phyloP scores from a whole-genome alignment of 2,888 invertebrate genomes.

The Itoplectis maculator region DNA sequence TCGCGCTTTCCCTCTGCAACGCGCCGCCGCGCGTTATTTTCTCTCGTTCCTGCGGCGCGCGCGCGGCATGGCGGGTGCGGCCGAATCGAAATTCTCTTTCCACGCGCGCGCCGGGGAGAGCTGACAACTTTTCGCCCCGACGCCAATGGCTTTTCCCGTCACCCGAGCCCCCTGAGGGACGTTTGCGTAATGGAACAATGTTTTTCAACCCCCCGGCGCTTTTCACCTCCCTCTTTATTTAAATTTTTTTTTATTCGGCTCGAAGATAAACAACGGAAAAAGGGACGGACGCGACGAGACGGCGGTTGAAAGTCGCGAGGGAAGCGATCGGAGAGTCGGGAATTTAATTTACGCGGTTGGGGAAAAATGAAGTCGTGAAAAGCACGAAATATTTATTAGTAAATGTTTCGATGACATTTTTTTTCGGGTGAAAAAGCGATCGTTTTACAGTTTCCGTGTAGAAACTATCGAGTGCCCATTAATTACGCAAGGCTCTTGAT shows the following conservation, averaged over 20 bases:
- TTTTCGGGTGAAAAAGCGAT: no score
- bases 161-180: slow-evolving; percentile 16
- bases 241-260: not conserved
- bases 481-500: no score
- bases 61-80: not conserved
- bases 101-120: slow-evolving; percentile 7
- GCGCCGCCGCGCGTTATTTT: slow-evolving; percentile 31
- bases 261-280: slow-evolving; percentile 28
- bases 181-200: slow-evolving; percentile 40
- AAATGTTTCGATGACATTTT: no score
- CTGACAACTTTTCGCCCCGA: slow-evolving; percentile 36
- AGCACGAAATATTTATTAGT: no score
- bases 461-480: no score
- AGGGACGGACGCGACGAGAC: slow-evolving; percentile 9
- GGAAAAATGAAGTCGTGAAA: slow-evolving; percentile 9
- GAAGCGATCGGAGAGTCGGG: not conserved
- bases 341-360: slow-evolving; percentile 35
- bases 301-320: not conserved
- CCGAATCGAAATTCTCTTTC: slow-evolving; percentile 46
- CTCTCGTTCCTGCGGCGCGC: slow-evolving; percentile 24
- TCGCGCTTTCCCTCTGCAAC: slow-evolving; percentile 41
- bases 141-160: slow-evolving; percentile 23
- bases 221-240: slow-evolving; percentile 16
- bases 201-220: slow-evolving; percentile 2
- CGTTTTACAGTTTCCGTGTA: no score